Percentiles rank a stretch among this genome's conserved stretches.
These are phyloP conservation scores for Lycia hirtaria DNA, from an alignment of 2,888 invertebrate genomes.

Conservation along the genomic window DNA sequence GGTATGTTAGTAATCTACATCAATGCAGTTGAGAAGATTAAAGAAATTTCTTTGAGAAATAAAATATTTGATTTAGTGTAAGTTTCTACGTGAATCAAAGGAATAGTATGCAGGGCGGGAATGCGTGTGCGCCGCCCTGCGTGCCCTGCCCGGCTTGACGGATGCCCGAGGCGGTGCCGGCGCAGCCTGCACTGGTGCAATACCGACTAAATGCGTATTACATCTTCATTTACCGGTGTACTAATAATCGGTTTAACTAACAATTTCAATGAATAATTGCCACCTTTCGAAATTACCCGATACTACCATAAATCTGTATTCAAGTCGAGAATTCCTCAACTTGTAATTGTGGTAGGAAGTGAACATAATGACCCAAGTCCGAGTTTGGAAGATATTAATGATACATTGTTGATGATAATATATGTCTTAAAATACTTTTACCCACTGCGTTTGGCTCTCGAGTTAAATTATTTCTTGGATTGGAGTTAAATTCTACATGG, in stretches of 20 bases:
- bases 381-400: constrained; percentile 37
- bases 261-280: constrained; percentile 71
- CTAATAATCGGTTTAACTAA: constrained; percentile 69
- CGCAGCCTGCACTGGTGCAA: constrained; percentile 46
- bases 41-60: neutral
- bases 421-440: constrained; percentile 27
- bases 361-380: constrained; percentile 33
- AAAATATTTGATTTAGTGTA: neutral
- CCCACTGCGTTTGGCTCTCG: neutral
- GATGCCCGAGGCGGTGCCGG: constrained; percentile 37
- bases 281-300: constrained; percentile 58
- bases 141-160: constrained; percentile 30
- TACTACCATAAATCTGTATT: constrained; percentile 57
- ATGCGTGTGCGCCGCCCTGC: constrained; percentile 32
- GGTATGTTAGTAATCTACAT: neutral
- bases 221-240: constrained; percentile 63
- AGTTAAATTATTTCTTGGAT: constrained; percentile 9
- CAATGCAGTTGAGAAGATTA: neutral
- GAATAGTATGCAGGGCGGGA: constrained; percentile 40
- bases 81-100: constrained; percentile 36
- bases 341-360: constrained; percentile 28
- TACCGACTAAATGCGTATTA: constrained; percentile 57
- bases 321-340: constrained; percentile 42
- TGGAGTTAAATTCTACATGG: constrained; percentile 8
- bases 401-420: constrained; percentile 39